phyloP scores from a whole-genome alignment of 2,888 invertebrate species.

The Nephrotoma appendiculata region DNA sequence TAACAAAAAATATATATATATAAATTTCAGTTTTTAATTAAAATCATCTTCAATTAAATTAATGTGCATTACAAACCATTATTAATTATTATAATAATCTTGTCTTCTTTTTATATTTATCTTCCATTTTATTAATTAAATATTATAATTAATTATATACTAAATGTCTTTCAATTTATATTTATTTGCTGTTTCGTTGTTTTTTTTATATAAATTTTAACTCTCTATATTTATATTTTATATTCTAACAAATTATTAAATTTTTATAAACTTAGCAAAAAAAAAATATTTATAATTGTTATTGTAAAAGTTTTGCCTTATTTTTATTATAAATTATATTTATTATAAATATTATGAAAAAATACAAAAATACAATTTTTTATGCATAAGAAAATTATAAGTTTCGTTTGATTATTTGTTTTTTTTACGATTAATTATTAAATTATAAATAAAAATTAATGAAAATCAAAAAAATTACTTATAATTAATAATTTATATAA shows the following conservation, averaged over 20 bases:
- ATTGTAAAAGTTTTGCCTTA: background rate
- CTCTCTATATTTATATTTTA: background rate
- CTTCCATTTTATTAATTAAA: background rate
- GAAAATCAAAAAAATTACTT: background rate
- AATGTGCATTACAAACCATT: background rate
- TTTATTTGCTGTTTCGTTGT: background rate
- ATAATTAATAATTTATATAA: background rate
- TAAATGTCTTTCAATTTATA: background rate
- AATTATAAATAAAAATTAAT: background rate
- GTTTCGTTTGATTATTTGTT: background rate
- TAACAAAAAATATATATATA: background rate
- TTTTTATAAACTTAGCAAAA: background rate
- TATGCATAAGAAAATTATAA: background rate
- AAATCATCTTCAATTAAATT: background rate
- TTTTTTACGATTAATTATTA: background rate
- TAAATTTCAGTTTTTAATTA: background rate
- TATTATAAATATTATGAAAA: background rate
- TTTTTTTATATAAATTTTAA: background rate
- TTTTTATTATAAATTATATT: background rate
- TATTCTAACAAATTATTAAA: background rate
- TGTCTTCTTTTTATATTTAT: background rate
- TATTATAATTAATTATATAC: background rate
- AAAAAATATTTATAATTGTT: background rate
- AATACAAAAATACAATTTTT: background rate
- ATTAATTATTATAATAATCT: background rate